Evolutionary conservation across 2,113 vertebrate genomes (phyloP).

Genomic region (Pollimyrus isidori): DNA sequence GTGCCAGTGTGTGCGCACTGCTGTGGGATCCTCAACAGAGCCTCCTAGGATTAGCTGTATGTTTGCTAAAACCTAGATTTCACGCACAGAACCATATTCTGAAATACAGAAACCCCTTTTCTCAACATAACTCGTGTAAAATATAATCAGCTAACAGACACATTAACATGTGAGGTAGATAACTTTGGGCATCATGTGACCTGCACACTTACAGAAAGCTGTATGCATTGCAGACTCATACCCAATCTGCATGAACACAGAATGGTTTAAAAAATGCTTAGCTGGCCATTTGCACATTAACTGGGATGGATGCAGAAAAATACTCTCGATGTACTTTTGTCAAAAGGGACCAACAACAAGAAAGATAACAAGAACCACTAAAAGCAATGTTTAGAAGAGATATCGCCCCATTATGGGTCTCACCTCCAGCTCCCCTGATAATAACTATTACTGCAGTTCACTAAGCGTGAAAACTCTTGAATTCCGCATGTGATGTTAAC

Average conservation of each 20-base stretch:
- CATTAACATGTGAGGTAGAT: not conserved
- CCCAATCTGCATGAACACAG: not conserved
- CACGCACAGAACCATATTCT: not conserved
- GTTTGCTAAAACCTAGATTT: not conserved
- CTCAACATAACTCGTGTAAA: not conserved
- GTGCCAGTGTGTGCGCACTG: not conserved
- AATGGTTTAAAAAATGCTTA: not conserved
- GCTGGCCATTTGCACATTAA: not conserved
- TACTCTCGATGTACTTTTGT: conserved; percentile 6
- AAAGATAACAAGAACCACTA: conserved; percentile 7
- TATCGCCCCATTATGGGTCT: not conserved
- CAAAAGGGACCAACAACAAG: not conserved
- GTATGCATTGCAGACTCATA: not conserved
- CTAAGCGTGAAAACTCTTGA: not conserved
- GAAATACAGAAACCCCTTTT: not conserved
- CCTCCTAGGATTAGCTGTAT: not conserved
- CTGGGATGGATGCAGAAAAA: not conserved
- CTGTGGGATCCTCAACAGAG: not conserved
- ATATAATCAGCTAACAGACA: not conserved
- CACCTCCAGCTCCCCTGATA: conserved; percentile 7
- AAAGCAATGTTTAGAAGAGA: not conserved
- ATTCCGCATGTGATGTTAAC: not conserved
- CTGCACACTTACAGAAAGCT: not conserved
- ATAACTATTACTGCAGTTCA: conserved; percentile 5
- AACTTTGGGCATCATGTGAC: not conserved